Base-by-base conservation (phyloP, 2,888 invertebrate species). In the Stratiomys singularior region DNA sequence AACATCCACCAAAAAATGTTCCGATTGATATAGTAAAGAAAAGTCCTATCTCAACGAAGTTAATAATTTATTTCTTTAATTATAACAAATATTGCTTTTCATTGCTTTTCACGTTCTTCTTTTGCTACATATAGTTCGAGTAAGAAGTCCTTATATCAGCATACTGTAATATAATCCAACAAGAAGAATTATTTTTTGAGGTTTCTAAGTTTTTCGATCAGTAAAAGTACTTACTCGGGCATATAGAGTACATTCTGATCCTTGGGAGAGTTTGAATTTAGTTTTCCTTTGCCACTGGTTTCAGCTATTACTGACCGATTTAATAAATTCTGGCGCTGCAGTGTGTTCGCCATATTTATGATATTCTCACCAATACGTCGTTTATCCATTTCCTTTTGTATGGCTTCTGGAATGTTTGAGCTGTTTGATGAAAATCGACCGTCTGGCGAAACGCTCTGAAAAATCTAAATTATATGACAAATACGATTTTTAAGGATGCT, bases 351-450 rank as follows among this genome's bases (percentile, higher is more conserved):
- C 52, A 81, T 78, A 23, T 72, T 79, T 5, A 76, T 64, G 23
- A 81, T 80, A 76, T 80, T 81, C 28, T 78, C 80, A 44, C 91
- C 91, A 80, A 93, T 92, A 72, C 90, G 88, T 67, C 91, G 85
- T 82, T 90, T 90, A 81, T 92, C 91, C 78, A 93, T 87, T 84
- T 92, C 91, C 82, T 90, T 91, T 82, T 90, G 90, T 21, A 92
- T 90, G 15, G 92, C 90, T 79, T 92, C 90, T 0, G 93, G 91
- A 77, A 93, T 86, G 80, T 85, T 84, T 74, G 85, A 83, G 2
- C 82, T 82, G 71, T 85, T 85, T 78, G 86, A 84, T 0, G 86
- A 86, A 79, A 86, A 84, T 3, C 87, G 82, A 18, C 85, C 85
- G 23, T 85, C 83, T 30, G 86, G 79, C 18, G 77, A 47, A 9